Evolutionary conservation across 2,888 invertebrate species (phyloP), one percentile per base, ranked within the genome.

Genomic region (Ophion ellenae): DNA sequence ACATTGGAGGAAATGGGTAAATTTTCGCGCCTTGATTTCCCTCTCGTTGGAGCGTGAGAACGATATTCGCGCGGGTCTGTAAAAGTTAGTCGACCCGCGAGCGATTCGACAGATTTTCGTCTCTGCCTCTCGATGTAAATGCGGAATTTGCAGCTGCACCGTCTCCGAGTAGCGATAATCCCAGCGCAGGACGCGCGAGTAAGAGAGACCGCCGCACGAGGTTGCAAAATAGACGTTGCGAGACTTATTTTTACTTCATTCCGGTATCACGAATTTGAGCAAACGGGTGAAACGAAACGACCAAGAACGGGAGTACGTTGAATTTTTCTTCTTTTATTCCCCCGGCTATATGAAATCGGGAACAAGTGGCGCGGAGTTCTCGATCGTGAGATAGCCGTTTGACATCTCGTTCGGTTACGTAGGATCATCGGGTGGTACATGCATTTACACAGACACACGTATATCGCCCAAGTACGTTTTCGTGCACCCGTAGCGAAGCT

Each of bases 341-440:
- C 11, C 24, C 66, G 73, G n/a, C 36, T 45, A 24, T 28, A 32
- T 36, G 66, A 57, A 74, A 74, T 67, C 59, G 47, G 36, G 69
- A 75, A 74, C 64, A 57, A 83, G 79, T 73, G 57, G 24, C 53
- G 61, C 32, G 36, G 75, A 11, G 24, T 20, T 81, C 61, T 69
- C 61, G 81, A 81, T 86, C 86, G 84, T 86, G 86, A 86, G 83
- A 86, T 83, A 81, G 73, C 74, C 80, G 80, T 86, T 84, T 80
- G 77, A 83, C 63, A 83, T 76, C 67, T 80, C 63, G 80, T 24
- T 10, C 63, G 36, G 67, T 66, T 71, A 63, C 32, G 64, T 40
- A 73, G 67, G 53, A 83, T 83, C 73, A 53, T 71, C 59, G 61
- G 61, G 75, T 73, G 66, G 69, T 67, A 59, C 57, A 70, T 78